Base-by-base conservation (phyloP, 2,797 vertebrate species). In the Sebastes vulpes region DNA sequence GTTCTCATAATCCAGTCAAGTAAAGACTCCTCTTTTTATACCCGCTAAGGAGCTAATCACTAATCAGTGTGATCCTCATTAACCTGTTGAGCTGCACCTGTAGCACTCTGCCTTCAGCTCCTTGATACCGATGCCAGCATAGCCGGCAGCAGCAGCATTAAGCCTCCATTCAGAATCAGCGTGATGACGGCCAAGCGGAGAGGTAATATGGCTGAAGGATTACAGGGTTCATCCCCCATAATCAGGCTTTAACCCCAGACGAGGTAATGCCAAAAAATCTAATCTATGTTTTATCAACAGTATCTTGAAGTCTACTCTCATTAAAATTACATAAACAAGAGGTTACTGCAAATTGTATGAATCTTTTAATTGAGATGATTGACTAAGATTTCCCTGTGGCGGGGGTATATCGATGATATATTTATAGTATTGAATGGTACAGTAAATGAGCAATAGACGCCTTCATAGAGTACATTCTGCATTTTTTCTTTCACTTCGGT, bases 71-170 rank as follows among this genome's bases (percentile, higher is more conserved):
- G 78, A 69, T 82, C 1, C 6, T 78, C 85, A 82, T 90, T 91
- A 90, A 87, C 81, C 82, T 84, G 89, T 89, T 91, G 88, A 89
- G 79, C 68, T 82, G 80, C 77, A 92, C 89, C 88, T 92, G 82
- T 72, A 85, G 83, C 75, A 18, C 26, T 38, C 23, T 5, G 12
- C 66, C 63, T 56, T n/a, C 78, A 59, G 75, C 79, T 81, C 64
- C 42, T 35, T 35, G 60, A 60, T 58, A 59, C 56, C 26, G 73
- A 81, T 29, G 64, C 50, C 64, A 58, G 72, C 9, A 12, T 23
- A 28, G 65, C 58, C 72, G 14, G 38, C 38, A 69, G 59, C 65
- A 57, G 68, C 69, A 60, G 68, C n/a, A 50, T 52, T 82, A 85
- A 85, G 66, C 61, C 60, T 77, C 72, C 54, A 10, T 76, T 59